Percentiles rank a stretch among this genome's conserved stretches.
Evolutionary conservation across 2,888 invertebrate species (phyloP).

Genomic region (Noctua janthe): DNA sequence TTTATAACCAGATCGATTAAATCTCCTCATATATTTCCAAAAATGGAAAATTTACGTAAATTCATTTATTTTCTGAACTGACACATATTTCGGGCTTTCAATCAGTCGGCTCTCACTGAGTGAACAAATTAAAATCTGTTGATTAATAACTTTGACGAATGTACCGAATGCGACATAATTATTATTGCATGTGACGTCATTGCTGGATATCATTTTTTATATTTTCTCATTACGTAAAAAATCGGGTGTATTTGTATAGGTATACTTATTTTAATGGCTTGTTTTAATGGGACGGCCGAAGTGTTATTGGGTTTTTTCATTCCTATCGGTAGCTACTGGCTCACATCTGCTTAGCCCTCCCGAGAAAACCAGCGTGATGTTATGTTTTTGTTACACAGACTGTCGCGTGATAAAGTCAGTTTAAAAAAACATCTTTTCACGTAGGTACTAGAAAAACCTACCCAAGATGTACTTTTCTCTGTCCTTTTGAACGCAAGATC

Average conservation of each 20-base stretch:
- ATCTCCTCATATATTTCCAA: not conserved
- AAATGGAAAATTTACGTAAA: not conserved
- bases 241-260: not conserved
- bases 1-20: not conserved
- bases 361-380: not conserved
- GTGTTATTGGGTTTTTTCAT: not conserved
- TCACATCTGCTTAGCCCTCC: not conserved
- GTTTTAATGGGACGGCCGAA: not conserved
- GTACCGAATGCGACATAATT: not conserved
- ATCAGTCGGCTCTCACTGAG: constrained; percentile 25
- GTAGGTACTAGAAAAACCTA: too few relatives aligned
- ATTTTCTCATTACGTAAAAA: not conserved
- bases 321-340: not conserved
- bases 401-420: not conserved
- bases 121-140: constrained; percentile 45
- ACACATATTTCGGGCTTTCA: constrained; percentile 11
- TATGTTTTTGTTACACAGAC: not conserved
- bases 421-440: not conserved
- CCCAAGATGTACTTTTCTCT: not conserved
- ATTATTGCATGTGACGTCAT: constrained; percentile 18
- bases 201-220: not conserved
- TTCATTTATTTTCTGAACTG: not conserved
- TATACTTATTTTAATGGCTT: not conserved
- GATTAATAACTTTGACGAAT: constrained; percentile 31
- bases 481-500: too few relatives aligned